Percentiles rank a stretch among this genome's conserved stretches.
Evolutionary conservation across 35 echinoderm and acorn worm species (phyloP).

Genomic region (Ptychodera flava): DNA sequence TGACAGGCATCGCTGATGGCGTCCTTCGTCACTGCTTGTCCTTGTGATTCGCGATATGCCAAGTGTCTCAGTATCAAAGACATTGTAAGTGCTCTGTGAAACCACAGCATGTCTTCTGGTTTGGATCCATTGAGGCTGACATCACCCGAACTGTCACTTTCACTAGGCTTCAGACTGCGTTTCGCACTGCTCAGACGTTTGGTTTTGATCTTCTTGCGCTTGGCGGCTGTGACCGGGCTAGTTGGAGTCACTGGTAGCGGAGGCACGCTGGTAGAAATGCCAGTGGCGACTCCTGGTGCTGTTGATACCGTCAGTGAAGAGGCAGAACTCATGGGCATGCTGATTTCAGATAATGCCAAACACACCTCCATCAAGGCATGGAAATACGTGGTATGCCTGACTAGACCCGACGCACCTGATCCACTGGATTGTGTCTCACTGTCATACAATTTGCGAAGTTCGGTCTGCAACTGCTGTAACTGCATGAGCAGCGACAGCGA

Average conservation of each 20-base stretch:
- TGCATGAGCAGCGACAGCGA: constrained; percentile 17
- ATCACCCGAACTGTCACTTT: constrained; percentile 45
- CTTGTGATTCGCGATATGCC: constrained; percentile 22
- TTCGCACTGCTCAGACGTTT: constrained; percentile 27
- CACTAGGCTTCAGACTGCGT: constrained; percentile 51
- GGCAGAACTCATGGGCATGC: constrained; percentile 14
- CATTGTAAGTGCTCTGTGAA: constrained; percentile 53
- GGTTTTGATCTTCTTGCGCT: constrained; percentile 47
- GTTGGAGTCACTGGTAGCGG: constrained; percentile 16
- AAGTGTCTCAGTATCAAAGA: constrained; percentile 55
- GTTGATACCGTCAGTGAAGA: constrained; percentile 26
- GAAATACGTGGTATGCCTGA: constrained; percentile 60
- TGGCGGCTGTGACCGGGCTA: constrained; percentile 44
- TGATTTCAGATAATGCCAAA: constrained; percentile 57
- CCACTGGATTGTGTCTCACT: constrained; percentile 15
- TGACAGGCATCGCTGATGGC: constrained; percentile 65
- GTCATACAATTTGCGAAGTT: constrained; percentile 50
- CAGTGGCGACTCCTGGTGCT: constrained; percentile 13
- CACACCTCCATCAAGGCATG: constrained; percentile 69
- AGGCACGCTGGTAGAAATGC: constrained; percentile 2
- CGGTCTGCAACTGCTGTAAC: constrained; percentile 31
- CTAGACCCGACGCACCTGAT: background rate
- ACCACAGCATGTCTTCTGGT: constrained; percentile 80
- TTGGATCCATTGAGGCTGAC: constrained; percentile 9
- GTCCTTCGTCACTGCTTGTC: constrained; percentile 30